Conservation (phyloP, 2,888 invertebrate species). For the Adineta ricciae region DNA sequence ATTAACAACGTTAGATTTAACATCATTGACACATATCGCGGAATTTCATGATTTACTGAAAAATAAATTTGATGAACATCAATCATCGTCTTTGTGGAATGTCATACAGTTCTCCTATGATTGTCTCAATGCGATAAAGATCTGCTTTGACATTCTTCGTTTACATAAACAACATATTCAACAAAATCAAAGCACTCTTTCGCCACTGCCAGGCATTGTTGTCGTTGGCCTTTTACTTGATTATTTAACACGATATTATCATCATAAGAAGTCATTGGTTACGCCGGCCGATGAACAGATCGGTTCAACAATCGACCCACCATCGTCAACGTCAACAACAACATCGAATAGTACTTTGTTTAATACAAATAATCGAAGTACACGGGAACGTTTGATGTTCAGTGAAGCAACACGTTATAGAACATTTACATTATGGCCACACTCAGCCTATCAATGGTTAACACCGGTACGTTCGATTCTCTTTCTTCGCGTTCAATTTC, state of each 20-base stretch:
- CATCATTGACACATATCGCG: neutral
- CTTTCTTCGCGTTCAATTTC: conserved; percentile 65
- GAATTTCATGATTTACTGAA: neutral
- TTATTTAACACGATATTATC: conserved; percentile 12
- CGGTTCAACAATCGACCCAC: neutral
- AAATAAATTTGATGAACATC: neutral
- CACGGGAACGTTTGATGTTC: conserved; percentile 60
- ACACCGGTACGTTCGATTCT: neutral
- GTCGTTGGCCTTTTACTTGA: conserved; percentile 8
- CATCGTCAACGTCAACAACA: neutral
- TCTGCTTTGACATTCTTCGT: conserved; percentile 9
- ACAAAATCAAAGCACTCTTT: neutral
- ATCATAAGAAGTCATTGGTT: neutral
- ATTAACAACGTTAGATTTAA: neutral
- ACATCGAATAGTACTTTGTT: neutral
- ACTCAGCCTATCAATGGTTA: conserved; percentile 80
- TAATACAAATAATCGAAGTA: neutral
- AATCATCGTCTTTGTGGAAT: neutral
- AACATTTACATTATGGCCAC: conserved; percentile 86
- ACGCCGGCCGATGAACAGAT: neutral
- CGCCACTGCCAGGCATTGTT: conserved; percentile 9
- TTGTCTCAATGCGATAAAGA: neutral
- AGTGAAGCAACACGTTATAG: conserved; percentile 79
- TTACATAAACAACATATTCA: neutral
- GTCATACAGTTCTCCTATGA: neutral